Conservation (phyloP, 2,113 vertebrate genomes). For the Lepidothrix coronata region DNA sequence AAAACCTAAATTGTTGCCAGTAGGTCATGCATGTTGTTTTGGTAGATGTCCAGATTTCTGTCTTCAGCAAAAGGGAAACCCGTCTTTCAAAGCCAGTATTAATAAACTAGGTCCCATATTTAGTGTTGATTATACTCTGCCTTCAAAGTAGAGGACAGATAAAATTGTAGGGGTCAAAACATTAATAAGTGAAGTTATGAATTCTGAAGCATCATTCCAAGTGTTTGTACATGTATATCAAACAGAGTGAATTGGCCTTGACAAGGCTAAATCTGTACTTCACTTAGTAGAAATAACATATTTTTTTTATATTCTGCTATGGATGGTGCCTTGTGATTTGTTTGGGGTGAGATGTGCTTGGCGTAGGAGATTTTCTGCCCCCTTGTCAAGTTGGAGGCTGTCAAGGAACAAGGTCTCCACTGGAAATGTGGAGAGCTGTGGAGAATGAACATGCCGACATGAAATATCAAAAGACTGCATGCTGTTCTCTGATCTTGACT, state of each 20-base stretch:
- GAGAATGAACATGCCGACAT: not conserved
- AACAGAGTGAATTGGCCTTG: accelerated
- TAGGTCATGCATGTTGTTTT: accelerated
- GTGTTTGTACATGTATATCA: not conserved
- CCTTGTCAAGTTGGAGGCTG: not conserved
- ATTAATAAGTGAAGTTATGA: not conserved
- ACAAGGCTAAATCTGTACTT: not conserved
- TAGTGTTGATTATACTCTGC: not conserved
- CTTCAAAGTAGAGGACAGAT: not conserved
- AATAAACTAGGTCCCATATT: not conserved
- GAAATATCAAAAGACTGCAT: conserved; percentile 17
- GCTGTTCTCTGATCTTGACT: conserved; percentile 53
- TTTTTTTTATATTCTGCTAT: not conserved
- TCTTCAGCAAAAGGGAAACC: not conserved
- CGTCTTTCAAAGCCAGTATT: not conserved
- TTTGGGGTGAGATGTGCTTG: not conserved
- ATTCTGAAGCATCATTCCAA: not conserved
- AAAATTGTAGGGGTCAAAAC: not conserved
- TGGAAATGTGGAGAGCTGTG: not conserved
- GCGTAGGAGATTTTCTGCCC: not conserved
- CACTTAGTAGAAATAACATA: not conserved
- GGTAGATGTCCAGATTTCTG: not conserved
- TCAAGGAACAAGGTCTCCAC: not conserved
- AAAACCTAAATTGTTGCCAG: not conserved
- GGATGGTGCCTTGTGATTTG: not conserved